These are phyloP conservation scores for Orycteropus afer DNA, from an alignment of 2,113 vertebrate genomes.

Conservation along the genomic window DNA sequence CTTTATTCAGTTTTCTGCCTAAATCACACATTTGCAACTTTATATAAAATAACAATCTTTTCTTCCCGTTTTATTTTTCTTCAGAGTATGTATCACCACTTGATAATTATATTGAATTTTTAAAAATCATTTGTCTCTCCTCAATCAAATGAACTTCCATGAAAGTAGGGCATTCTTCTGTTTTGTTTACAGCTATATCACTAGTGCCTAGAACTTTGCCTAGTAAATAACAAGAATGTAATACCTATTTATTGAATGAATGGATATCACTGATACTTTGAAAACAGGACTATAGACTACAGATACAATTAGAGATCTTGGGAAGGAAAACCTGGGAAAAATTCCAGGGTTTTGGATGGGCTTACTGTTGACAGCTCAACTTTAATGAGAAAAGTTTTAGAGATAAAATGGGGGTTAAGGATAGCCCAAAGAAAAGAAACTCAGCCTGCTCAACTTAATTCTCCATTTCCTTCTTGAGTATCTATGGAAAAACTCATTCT, in stretches of 20 bases:
- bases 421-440: constrained; percentile 31
- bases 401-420: not conserved
- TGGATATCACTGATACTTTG: not conserved
- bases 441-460: not conserved
- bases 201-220: too few species aligned
- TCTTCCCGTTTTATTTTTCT: constrained; percentile 43
- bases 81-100: not conserved
- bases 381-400: constrained; percentile 48
- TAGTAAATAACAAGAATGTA: not conserved
- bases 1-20: not conserved
- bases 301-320: not conserved
- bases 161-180: not conserved
- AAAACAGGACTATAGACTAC: not conserved
- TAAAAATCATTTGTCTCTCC: not conserved
- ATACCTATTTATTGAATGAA: constrained; percentile 18
- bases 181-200: too few species aligned
- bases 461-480: constrained; percentile 15
- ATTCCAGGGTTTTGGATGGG: not conserved
- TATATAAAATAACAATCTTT: not conserved
- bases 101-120: constrained; percentile 27
- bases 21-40: not conserved
- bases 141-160: not conserved
- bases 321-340: constrained; percentile 17
- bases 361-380: not conserved
- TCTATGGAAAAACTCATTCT: not conserved